Percentiles rank a stretch among this genome's conserved stretches.
Conservation (phyloP, 2,888 invertebrate genomes). For the Coenonympha arcania region DNA sequence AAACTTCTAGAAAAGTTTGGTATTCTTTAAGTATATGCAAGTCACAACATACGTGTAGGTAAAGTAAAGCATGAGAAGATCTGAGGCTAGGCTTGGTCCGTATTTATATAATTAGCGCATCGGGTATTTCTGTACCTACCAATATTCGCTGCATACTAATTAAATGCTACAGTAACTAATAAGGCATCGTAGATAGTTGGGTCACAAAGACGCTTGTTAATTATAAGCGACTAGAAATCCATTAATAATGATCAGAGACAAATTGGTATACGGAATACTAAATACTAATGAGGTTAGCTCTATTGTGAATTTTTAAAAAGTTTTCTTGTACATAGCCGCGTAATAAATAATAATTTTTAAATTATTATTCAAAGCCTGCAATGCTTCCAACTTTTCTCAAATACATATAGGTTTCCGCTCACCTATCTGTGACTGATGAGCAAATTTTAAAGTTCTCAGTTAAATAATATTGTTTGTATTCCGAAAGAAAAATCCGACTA, state of each 20-base stretch:
- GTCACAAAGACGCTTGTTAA: constrained; percentile 26
- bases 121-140: background rate
- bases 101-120: background rate
- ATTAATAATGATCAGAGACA: constrained; percentile 48
- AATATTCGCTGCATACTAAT: background rate
- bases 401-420: too few relatives aligned
- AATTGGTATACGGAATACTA: constrained; percentile 43
- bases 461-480: too few relatives aligned
- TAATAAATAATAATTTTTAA: too few relatives aligned
- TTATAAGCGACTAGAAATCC: constrained; percentile 32
- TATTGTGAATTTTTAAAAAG: background rate
- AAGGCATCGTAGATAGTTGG: constrained; percentile 17
- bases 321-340: background rate
- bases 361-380: too few relatives aligned
- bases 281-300: constrained; percentile 37
- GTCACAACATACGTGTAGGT: too few relatives aligned
- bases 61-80: background rate
- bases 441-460: too few relatives aligned
- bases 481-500: too few relatives aligned
- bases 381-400: too few relatives aligned
- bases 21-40: too few relatives aligned
- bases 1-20: too few relatives aligned
- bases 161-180: background rate
- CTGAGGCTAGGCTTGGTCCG: background rate
- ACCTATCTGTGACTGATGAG: too few relatives aligned